Evolutionary conservation across 1,140 invertebrate genomes (phyloP).

Genomic region (Macrostomum lignano): DNA sequence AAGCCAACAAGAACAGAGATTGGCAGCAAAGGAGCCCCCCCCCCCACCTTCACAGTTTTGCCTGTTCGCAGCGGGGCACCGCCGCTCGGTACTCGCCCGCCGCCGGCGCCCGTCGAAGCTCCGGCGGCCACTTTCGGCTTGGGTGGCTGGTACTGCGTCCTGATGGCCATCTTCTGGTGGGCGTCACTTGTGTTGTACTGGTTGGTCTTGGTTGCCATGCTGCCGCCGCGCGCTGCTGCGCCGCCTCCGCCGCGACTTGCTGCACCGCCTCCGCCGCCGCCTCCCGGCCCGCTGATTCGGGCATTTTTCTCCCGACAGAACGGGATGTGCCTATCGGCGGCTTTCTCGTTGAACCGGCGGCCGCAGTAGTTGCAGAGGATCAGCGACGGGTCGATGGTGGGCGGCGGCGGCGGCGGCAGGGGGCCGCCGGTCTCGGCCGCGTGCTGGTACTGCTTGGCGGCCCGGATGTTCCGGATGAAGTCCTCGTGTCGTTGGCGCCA

Average conservation of each 20-base stretch:
- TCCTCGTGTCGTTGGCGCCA: conserved; percentile 35
- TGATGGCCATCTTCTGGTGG: no score
- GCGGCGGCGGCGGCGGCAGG: conserved; percentile 21
- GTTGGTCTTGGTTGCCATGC: no score
- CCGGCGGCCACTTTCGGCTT: conserved; percentile 10
- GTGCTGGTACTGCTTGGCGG: conserved; percentile 26
- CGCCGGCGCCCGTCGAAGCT: conserved; percentile 7
- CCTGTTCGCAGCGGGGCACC: no score
- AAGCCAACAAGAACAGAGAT: no score
- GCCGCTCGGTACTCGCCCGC: conserved; percentile 3
- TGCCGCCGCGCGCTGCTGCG: no score
- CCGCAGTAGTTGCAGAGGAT: conserved; percentile 45
- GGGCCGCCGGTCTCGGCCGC: conserved; percentile 17
- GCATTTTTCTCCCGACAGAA: conserved; percentile 45
- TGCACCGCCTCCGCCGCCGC: no score
- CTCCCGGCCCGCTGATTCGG: no score
- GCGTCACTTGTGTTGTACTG: no score
- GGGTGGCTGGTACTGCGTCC: conserved; percentile 14
- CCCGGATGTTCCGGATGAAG: conserved; percentile 32
- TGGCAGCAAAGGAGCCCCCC: no score
- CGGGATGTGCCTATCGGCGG: conserved; percentile 59
- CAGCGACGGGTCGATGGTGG: conserved; percentile 24
- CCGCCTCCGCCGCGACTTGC: no score
- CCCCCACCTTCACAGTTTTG: conserved; percentile 5
- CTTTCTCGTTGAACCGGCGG: conserved; percentile 49